A percentile compares a stretch with the other conserved stretches of the same genome.
Evolutionary conservation across 2,797 vertebrate genomes (phyloP).

Genomic region (Syngnathus acus): DNA sequence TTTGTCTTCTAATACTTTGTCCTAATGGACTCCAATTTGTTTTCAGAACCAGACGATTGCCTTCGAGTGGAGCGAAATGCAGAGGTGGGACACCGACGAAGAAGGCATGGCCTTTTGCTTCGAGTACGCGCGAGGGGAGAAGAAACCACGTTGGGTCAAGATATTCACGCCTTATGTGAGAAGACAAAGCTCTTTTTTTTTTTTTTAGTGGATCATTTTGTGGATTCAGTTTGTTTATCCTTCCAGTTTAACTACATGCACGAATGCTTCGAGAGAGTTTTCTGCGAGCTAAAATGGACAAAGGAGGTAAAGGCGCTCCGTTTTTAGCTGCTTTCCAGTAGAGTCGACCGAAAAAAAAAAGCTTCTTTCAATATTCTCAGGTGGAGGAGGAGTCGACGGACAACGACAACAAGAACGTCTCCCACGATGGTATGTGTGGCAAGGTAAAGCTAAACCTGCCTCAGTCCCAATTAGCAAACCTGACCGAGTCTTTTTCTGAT

Average conservation of each 20-base stretch:
- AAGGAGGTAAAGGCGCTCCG: conserved; percentile 79
- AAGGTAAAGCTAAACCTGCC: conserved; percentile 79
- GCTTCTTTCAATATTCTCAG: conserved; percentile 45
- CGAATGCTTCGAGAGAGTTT: conserved; percentile 95
- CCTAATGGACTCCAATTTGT: neutral
- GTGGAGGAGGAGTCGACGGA: conserved; percentile 82
- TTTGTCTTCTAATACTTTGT: neutral
- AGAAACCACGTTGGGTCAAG: conserved; percentile 97
- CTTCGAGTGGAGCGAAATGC: conserved; percentile 95
- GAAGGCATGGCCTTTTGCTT: conserved; percentile 98
- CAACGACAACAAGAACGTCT: conserved; percentile 84
- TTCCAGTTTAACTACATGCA: conserved; percentile 98
- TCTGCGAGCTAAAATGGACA: conserved; percentile 97
- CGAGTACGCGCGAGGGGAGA: conserved; percentile 90
- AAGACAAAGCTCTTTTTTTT: neutral
- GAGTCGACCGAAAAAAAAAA: neutral
- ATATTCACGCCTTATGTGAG: conserved; percentile 95
- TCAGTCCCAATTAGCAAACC: conserved; percentile 29
- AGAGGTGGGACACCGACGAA: conserved; percentile 95
- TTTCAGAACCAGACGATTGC: conserved; percentile 92
- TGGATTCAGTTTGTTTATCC: neutral
- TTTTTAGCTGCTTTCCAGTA: neutral
- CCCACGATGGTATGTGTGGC: conserved; percentile 81
- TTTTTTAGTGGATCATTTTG: neutral
- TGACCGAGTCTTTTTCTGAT: neutral